Base-by-base conservation (phyloP, 2,797 vertebrate genomes). In the Mycteria americana region DNA sequence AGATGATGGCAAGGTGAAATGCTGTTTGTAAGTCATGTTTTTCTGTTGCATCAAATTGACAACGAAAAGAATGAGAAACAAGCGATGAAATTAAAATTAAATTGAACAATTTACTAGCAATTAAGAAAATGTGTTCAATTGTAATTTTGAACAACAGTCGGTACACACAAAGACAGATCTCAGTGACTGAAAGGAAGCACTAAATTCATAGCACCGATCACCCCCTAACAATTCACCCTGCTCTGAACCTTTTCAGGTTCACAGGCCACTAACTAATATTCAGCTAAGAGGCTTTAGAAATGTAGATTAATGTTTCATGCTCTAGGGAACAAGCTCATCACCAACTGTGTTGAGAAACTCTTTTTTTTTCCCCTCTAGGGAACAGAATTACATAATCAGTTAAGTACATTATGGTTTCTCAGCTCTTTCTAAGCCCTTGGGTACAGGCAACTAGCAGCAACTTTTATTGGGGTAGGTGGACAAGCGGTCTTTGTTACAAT, bases 321-420 rank as follows among this genome's bases (percentile, higher is more conserved):
- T 97, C 93, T 76, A 90, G 97, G 95, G 92, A 96, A 92, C 91
- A 93, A 96, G 82, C 76, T 96, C 92, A 96, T 97, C 94, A 94
- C 74, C 94, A 93, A 46, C 87, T 79, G 73, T 60, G 65, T 74
- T 60, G 82, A 84, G 73, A 95, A 95, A 93, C 59, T 63, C 64
- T 64, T 48, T 88, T 39, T 39, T 39, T 87, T 78, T 74, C 48
- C 51, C 76, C 87, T 90, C 65, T 75, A 73, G 93, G 82, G 89
- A 94, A 64, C 0, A 6, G 69, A 94, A 82, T 92, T 94, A 89
- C 85, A 93, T 78, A 93, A 95, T 81, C 79, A 2, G 65, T 81
- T 92, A 85, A 96, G 89, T 73, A 86, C 67, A 79, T 89, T 93
- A 80, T 6, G 67, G 82, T 60, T 93, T 67, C 89, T 78, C 19